A percentile compares a stretch with the other conserved stretches of the same genome.
Conservation (phyloP, 2,113 vertebrate genomes). For the Bubalus kerabau region DNA sequence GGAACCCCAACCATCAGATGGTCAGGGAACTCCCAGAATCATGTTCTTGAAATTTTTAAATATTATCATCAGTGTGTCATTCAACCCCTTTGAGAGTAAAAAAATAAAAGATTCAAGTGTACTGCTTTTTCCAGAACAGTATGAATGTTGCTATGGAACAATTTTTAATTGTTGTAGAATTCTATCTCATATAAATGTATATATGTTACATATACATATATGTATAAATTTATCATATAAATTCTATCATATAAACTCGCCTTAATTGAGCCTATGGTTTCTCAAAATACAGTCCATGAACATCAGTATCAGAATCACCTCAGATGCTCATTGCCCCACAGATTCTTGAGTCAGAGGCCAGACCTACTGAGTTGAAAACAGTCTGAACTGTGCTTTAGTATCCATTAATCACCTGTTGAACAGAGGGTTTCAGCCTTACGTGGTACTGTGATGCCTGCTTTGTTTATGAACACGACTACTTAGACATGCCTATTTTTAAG, state of each 20-base stretch:
- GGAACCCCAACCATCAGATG: not conserved
- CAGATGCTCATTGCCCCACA: no score
- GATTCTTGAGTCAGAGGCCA: not conserved
- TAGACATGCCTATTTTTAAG: not conserved
- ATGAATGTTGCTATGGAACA: not conserved
- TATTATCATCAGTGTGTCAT: not conserved
- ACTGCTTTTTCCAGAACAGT: not conserved
- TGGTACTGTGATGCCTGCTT: not conserved
- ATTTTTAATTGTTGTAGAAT: not conserved
- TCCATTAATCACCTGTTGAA: not conserved
- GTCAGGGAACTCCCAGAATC: not conserved
- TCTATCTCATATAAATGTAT: not conserved
- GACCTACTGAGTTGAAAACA: not conserved
- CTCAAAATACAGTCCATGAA: not conserved
- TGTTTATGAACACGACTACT: not conserved
- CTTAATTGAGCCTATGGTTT: not conserved
- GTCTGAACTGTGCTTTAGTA: not conserved
- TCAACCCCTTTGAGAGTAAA: not conserved
- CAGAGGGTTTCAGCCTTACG: not conserved
- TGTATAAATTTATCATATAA: no score
- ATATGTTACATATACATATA: no score
- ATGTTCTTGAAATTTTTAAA: not conserved
- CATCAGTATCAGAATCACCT: not conserved
- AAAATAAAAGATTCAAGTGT: not conserved
- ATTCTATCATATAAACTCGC: not conserved